These are phyloP conservation scores for Lissonota sp. DNA, from an alignment of 2,888 invertebrate species.

Conservation along the genomic window DNA sequence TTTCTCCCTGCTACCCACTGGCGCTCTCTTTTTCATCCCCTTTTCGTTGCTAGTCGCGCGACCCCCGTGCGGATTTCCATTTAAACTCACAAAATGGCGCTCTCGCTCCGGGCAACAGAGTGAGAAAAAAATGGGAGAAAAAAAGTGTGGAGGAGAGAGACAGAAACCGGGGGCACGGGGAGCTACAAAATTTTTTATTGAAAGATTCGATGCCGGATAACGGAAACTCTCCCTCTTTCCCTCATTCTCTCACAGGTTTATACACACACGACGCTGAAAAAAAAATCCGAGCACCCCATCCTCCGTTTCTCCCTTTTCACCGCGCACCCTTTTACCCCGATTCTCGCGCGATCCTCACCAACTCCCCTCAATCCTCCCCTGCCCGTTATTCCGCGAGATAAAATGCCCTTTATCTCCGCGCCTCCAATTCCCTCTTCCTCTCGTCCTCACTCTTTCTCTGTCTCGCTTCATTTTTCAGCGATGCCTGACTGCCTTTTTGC, in stretches of 20 bases:
- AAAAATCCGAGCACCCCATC: conserved; percentile 51
- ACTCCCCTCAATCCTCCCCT: conserved; percentile 1
- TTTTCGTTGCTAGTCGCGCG: conserved; percentile 55
- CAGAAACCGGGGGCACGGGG: conserved; percentile 24
- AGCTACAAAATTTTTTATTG: conserved; percentile 84
- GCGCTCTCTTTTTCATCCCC: conserved; percentile 72
- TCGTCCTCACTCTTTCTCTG: conserved; percentile 63
- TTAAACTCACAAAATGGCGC: conserved; percentile 84
- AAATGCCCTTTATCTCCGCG: conserved; percentile 66
- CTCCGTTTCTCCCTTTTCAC: conserved; percentile 4
- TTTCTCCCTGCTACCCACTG: conserved; percentile 45
- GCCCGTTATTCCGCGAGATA: conserved; percentile 69
- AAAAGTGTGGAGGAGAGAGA: conserved; percentile 43
- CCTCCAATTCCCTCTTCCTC: conserved; percentile 58
- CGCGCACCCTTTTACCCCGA: conserved; percentile 33
- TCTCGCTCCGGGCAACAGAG: conserved; percentile 77
- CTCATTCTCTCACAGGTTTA: conserved; percentile 32
- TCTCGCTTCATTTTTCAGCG: conserved; percentile 53
- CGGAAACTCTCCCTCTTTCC: conserved; percentile 54
- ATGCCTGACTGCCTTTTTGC: conserved; percentile 50
- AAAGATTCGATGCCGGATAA: conserved; percentile 83
- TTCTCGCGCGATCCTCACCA: conserved; percentile 54
- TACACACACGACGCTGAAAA: conserved; percentile 34
- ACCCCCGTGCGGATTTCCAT: conserved; percentile 81
- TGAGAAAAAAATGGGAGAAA: conserved; percentile 59